A percentile compares a stretch with the other conserved stretches of the same genome.
phyloP scores from a whole-genome alignment of 2,797 vertebrate genomes.

The Buphagus erythrorhynchus region DNA sequence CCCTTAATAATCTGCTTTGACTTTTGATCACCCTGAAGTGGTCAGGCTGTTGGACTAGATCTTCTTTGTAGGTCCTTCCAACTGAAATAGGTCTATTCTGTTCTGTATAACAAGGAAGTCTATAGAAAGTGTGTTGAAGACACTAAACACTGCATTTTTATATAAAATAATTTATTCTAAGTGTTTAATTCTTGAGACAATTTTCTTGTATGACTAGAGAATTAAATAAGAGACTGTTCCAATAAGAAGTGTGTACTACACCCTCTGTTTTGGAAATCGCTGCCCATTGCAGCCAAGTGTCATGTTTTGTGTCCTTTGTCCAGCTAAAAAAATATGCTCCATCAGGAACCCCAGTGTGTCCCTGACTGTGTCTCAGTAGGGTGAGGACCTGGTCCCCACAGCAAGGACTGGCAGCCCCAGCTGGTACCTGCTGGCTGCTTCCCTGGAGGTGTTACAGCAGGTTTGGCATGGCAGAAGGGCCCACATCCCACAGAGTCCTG shows the following conservation, averaged over 20 bases:
- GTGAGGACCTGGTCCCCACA: background rate
- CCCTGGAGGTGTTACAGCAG: background rate
- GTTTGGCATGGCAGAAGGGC: background rate
- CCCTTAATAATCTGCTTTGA: background rate
- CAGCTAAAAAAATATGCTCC: background rate
- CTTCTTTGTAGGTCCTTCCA: background rate
- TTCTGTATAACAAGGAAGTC: background rate
- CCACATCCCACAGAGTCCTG: background rate
- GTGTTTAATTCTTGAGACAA: background rate
- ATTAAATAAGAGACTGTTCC: background rate
- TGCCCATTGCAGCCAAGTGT: background rate
- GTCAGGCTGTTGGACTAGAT: background rate
- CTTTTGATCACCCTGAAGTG: background rate
- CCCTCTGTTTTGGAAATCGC: background rate
- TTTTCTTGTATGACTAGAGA: background rate
- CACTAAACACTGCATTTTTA: background rate
- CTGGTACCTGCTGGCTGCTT: background rate
- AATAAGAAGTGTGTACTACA: background rate
- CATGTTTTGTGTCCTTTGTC: background rate
- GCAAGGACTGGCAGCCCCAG: background rate
- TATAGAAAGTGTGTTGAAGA: background rate
- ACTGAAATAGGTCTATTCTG: background rate
- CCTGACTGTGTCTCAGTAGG: accelerated
- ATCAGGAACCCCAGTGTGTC: accelerated
- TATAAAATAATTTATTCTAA: background rate